Percentiles rank a stretch among this genome's conserved stretches.
Evolutionary conservation across 2,888 invertebrate genomes (phyloP).

Genomic region (Latrodectus elegans): DNA sequence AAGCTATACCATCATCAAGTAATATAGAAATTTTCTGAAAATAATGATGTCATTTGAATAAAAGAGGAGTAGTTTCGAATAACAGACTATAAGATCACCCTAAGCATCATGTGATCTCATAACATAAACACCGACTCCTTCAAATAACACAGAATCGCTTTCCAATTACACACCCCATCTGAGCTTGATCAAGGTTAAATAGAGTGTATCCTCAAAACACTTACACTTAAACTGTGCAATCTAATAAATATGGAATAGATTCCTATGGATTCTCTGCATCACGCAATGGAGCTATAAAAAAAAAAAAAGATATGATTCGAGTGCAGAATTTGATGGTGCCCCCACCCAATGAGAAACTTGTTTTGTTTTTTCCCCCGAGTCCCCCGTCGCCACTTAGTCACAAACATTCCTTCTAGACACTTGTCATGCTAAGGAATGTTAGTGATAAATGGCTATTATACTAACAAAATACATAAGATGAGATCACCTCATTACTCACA

Average conservation of each 20-base stretch:
- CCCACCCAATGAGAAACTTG: not conserved
- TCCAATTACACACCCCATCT: not conserved
- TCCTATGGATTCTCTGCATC: not conserved
- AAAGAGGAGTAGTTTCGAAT: too few relatives aligned
- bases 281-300: not conserved
- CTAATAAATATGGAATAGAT: not conserved
- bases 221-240: not conserved
- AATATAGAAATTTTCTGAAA: too few relatives aligned
- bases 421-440: not conserved
- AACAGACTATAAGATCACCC: not conserved
- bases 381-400: constrained; percentile 1
- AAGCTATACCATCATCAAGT: too few relatives aligned
- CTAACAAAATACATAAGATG: not conserved
- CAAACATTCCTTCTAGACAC: not conserved
- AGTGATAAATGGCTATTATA: not conserved
- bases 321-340: not conserved
- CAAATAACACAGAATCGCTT: not conserved
- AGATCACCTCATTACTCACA: not conserved
- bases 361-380: not conserved
- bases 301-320: too few relatives aligned
- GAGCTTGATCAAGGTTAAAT: not conserved
- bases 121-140: not conserved
- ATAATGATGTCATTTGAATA: too few relatives aligned
- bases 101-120: not conserved
- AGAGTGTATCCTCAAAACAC: not conserved